Percentiles rank a stretch among this genome's conserved stretches.
phyloP scores from a whole-genome alignment of 2,888 invertebrate genomes.

The Rhagophthalmus giganteus region DNA sequence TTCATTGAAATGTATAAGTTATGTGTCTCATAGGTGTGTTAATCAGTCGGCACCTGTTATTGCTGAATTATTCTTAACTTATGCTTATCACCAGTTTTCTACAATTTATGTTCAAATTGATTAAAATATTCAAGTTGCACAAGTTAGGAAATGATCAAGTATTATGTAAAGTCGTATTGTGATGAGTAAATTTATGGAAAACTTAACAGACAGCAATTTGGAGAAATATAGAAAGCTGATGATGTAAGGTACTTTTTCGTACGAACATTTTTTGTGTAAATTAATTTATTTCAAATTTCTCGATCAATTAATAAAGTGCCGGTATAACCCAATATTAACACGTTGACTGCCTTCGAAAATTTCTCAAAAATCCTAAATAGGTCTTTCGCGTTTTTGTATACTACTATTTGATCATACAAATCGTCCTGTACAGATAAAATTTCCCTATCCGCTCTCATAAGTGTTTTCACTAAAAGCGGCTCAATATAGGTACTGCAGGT shows the following conservation, averaged over 20 bases:
- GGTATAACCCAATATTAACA: too few species aligned
- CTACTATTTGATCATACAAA: too few species aligned
- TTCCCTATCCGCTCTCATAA: too few species aligned
- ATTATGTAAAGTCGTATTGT: conserved; percentile 8
- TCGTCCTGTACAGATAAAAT: too few species aligned
- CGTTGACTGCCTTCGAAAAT: too few species aligned
- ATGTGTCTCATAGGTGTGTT: conserved; percentile 24
- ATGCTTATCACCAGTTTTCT: conserved; percentile 40
- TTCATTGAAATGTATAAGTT: conserved; percentile 18
- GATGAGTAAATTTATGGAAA: conserved; percentile 4
- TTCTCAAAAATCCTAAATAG: too few species aligned
- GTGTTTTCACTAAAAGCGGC: too few species aligned
- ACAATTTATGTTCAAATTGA: conserved; percentile 13
- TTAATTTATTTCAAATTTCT: not conserved
- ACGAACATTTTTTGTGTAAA: conserved; percentile 13
- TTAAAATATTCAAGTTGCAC: conserved; percentile 4
- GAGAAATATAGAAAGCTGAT: conserved; percentile 38
- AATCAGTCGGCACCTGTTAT: conserved; percentile 51
- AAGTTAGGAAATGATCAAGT: conserved; percentile 3
- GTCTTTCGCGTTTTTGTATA: too few species aligned
- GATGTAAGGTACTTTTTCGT: conserved; percentile 34
- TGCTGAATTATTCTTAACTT: conserved; percentile 19
- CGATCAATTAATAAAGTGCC: too few species aligned
- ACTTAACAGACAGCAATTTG: conserved; percentile 7
- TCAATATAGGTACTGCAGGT: too few species aligned